Base-by-base conservation (phyloP, 64 coral and sea anemone genomes). In the Montipora sp. region DNA sequence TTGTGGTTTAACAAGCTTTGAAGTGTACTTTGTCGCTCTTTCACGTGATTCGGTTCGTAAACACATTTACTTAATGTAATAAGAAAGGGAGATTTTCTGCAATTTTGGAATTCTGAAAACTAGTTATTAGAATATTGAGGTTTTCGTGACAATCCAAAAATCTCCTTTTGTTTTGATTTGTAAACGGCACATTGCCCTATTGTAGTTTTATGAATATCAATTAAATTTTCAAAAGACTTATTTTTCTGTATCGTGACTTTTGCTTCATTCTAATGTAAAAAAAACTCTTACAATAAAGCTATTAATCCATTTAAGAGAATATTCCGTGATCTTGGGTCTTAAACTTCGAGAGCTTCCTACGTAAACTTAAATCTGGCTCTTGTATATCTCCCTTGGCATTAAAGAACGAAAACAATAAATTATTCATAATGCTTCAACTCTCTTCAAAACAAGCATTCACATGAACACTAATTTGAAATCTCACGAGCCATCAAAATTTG, bases 331-430 rank as follows among this genome's bases (percentile, higher is more conserved):
- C 49, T 58, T 83, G 59, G 24, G 60, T 63, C 0, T 60, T 60
- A 14, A 60, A 27, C 4, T 60, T 36, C 5, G 27, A 66, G 22
- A 18, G 22, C 80, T 57, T 45, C 59, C 80, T 53, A 83, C 80
- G 20, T 66, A 46, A 83, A 61, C 5, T 74, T 11, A 57, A 63
- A 65, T 45, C 79, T 81, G 78, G 10, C n/a, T 81, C 55, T 81
- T 59, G 20, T 60, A 81, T 60, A 60, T 81, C 79, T 59, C 60
- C 79, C 21, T 4, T 60, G 60, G 58, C 80, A 66, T 36, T 36
- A 18, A 83, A 75, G 51, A 80, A 24, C 55, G 21, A 82, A 63
- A 82, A 83, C 27, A 63, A 83, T 83, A 46, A 83, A 83, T 83
- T 83, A 83, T 83, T 66, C 80, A 83, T 14, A 18, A 21, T 57